Conservation (phyloP, 2,797 vertebrate species). For the Siniperca scherzeri region DNA sequence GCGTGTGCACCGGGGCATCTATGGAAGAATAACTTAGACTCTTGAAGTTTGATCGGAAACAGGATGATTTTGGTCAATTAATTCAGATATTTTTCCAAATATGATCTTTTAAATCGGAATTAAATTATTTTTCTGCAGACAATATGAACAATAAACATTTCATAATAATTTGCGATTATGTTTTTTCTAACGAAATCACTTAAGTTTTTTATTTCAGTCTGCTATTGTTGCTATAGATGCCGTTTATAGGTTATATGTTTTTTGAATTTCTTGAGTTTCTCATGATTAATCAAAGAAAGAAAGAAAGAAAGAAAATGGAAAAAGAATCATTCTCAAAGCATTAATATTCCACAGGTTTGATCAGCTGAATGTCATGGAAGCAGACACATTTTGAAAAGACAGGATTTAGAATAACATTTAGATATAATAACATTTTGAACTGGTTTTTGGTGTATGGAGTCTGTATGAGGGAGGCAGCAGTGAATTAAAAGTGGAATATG, state of each 20-base stretch:
- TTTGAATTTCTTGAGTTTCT: background rate
- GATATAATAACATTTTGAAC: constrained; percentile 58
- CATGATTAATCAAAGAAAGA: background rate
- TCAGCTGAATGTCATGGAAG: constrained; percentile 27
- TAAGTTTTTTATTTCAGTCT: background rate
- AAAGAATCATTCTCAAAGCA: background rate
- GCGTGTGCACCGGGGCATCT: background rate
- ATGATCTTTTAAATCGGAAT: background rate
- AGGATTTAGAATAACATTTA: constrained; percentile 60
- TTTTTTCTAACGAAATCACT: background rate
- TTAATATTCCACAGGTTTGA: constrained; percentile 45
- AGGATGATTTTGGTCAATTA: background rate
- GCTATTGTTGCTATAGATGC: background rate
- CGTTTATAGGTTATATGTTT: background rate
- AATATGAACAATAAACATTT: background rate
- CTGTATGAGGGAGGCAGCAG: constrained; percentile 75
- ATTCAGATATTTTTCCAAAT: background rate
- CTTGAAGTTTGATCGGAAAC: background rate
- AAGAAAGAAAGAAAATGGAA: background rate
- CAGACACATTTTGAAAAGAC: constrained; percentile 31
- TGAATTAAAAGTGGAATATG: constrained; percentile 81
- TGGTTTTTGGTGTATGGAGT: constrained; percentile 50
- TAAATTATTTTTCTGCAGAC: background rate
- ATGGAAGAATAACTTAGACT: background rate
- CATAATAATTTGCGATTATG: background rate